phyloP scores from a whole-genome alignment of 1,140 invertebrate genomes.

The Eubasilissa regina region DNA sequence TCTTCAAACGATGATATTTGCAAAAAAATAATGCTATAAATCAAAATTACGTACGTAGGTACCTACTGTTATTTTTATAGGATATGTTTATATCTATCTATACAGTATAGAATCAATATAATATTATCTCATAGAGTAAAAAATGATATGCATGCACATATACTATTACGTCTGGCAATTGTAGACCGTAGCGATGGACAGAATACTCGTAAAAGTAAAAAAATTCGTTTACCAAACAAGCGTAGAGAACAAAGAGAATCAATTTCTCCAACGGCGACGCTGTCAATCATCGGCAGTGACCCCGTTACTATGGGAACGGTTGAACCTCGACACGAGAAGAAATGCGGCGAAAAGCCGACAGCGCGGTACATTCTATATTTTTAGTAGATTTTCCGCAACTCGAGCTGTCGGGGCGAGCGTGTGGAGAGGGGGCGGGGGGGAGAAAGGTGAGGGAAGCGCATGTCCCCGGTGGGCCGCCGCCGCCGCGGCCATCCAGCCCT shows the following conservation, averaged over 20 bases:
- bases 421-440: conserved; percentile 15
- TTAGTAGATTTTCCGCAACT: conserved; percentile 51
- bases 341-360: conserved; percentile 52
- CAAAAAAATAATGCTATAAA: too few species aligned
- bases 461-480: conserved; percentile 38
- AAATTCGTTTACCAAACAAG: not conserved
- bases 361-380: conserved; percentile 45
- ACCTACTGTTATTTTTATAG: too few species aligned
- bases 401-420: conserved; percentile 2
- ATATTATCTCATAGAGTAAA: too few species aligned
- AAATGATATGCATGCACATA: too few species aligned
- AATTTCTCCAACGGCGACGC: conserved; percentile 1
- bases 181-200: too few species aligned
- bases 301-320: conserved; percentile 54
- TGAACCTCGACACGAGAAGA: conserved; percentile 53
- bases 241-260: conserved; percentile 37
- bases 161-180: too few species aligned
- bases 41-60: too few species aligned
- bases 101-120: too few species aligned
- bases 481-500: conserved; percentile 64
- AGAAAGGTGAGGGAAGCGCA: conserved; percentile 32
- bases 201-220: too few species aligned
- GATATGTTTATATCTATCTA: too few species aligned
- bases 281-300: conserved; percentile 50
- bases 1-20: too few species aligned